Conservation (phyloP, 1,140 invertebrate genomes). For the Drosophila tropicalis region DNA sequence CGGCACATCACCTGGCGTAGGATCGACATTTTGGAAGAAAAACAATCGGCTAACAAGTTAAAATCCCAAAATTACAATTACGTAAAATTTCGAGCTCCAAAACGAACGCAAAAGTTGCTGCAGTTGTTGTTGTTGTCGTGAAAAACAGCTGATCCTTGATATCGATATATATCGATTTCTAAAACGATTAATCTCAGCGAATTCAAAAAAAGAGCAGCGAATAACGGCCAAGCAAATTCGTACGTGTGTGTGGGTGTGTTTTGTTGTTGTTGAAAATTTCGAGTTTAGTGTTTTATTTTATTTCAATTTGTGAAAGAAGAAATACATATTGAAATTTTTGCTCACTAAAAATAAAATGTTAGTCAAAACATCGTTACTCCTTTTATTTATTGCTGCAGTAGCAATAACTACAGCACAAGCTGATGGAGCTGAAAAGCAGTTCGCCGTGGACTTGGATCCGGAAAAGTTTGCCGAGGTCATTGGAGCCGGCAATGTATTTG, state of each 20-base stretch:
- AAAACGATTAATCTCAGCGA: neutral
- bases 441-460: constrained; percentile 69
- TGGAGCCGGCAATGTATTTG: constrained; percentile 87
- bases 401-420: neutral
- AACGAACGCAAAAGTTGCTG: constrained; percentile 41
- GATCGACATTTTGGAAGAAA: constrained; percentile 57
- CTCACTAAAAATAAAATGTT: neutral
- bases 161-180: neutral
- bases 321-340: neutral
- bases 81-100: constrained; percentile 70
- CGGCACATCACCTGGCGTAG: constrained; percentile 61
- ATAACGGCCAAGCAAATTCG: no score
- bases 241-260: no score
- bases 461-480: constrained; percentile 88
- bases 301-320: constrained; percentile 1
- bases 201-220: neutral
- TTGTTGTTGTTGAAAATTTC: no score
- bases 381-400: neutral
- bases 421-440: constrained; percentile 51
- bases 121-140: constrained; percentile 5
- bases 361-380: neutral
- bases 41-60: constrained; percentile 19
- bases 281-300: neutral
- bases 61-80: constrained; percentile 60
- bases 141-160: neutral